Percentiles rank a stretch among this genome's conserved stretches.
Conservation (phyloP, 2,888 invertebrate genomes). For the Cabera pusaria region DNA sequence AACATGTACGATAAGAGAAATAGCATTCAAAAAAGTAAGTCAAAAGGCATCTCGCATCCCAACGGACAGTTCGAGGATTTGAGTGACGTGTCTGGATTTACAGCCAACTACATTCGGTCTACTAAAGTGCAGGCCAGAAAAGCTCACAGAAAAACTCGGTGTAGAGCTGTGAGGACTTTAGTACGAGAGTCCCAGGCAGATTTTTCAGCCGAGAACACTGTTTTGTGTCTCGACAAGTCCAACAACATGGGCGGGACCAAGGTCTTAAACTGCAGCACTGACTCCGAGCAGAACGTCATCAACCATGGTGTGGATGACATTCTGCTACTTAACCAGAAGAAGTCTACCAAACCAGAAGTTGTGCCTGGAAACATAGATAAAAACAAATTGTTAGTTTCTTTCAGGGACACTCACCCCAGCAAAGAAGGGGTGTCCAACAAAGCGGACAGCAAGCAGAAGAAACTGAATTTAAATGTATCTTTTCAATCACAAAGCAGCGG, state of each 20-base stretch:
- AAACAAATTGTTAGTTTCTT: constrained; percentile 63
- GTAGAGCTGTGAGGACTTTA: constrained; percentile 53
- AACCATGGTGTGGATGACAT: too few species aligned
- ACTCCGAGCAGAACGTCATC: constrained; percentile 66
- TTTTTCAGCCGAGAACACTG: constrained; percentile 44
- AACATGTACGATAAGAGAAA: constrained; percentile 37
- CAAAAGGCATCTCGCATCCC: constrained; percentile 14
- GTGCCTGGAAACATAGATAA: constrained; percentile 48
- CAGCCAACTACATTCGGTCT: constrained; percentile 76
- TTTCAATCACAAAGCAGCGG: constrained; percentile 55
- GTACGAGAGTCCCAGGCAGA: constrained; percentile 49
- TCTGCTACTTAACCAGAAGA: too few species aligned
- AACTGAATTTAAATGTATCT: constrained; percentile 52
- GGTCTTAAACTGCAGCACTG: constrained; percentile 59
- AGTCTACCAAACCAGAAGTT: constrained; percentile 50
- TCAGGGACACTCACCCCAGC: constrained; percentile 49
- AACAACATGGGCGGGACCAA: constrained; percentile 47
- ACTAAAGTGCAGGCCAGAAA: constrained; percentile 66
- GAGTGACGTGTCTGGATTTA: constrained; percentile 77
- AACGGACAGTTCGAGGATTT: constrained; percentile 71
- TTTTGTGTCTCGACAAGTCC: constrained; percentile 62
- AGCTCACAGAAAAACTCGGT: constrained; percentile 56
- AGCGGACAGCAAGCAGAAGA: constrained; percentile 31
- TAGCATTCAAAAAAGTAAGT: constrained; percentile 24
- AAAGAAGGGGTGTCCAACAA: constrained; percentile 29